These are phyloP conservation scores for Ibycter americanus DNA, from an alignment of 2,797 vertebrate genomes.

Conservation along the genomic window DNA sequence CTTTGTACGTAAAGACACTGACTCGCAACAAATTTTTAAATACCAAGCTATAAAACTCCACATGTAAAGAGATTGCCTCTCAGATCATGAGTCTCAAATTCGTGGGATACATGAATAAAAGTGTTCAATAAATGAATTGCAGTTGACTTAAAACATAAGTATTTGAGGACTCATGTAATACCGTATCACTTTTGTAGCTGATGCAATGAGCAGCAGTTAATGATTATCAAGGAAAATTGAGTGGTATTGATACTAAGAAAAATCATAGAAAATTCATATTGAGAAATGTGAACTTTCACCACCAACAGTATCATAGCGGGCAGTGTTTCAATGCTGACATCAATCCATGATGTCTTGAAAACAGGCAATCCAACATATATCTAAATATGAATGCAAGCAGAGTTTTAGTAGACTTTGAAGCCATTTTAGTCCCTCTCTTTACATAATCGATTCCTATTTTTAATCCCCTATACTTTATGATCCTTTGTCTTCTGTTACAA, in stretches of 20 bases:
- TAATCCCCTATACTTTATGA: neutral
- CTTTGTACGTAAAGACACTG: neutral
- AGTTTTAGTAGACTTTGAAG: neutral
- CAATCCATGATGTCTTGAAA: neutral
- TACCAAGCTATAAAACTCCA: neutral
- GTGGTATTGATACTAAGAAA: neutral
- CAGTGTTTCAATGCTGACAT: neutral
- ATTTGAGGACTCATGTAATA: neutral
- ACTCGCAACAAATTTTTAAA: neutral
- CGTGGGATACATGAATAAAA: neutral
- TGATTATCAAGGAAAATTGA: neutral
- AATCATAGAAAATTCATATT: neutral
- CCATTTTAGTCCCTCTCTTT: neutral
- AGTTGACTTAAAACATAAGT: neutral
- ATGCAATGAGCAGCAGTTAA: neutral
- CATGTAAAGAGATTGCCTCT: neutral
- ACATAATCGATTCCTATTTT: neutral
- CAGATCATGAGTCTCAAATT: neutral
- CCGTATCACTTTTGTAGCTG: neutral
- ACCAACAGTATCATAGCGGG: neutral
- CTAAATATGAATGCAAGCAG: neutral
- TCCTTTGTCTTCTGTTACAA: neutral
- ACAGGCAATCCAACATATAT: neutral
- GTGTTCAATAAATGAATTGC: neutral
- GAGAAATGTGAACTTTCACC: neutral